These are phyloP conservation scores for Magallana gigas DNA, from an alignment of 1,140 invertebrate genomes.

Conservation along the genomic window DNA sequence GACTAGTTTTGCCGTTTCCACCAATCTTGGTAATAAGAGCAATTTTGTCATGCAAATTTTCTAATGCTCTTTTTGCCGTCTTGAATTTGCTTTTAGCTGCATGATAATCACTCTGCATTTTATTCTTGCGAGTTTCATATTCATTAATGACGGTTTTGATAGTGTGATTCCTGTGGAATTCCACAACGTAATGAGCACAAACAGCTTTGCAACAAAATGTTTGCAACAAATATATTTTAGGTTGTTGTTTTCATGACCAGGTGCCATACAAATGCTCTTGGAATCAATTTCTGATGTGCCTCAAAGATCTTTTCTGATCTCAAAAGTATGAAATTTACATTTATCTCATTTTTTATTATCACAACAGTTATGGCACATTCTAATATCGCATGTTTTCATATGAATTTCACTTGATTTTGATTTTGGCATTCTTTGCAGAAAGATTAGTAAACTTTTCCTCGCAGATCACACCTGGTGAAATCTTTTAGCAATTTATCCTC, in stretches of 20 bases:
- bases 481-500: not conserved
- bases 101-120: not conserved
- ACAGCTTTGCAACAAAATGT: not conserved
- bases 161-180: not conserved
- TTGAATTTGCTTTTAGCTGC: not conserved
- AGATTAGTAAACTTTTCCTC: not conserved
- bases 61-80: not conserved
- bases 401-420: not conserved
- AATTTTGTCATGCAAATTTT: not conserved
- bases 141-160: not conserved
- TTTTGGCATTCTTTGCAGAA: not conserved
- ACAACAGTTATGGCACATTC: not conserved
- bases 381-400: not conserved
- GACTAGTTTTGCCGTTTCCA: not conserved
- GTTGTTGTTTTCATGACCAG: not conserved
- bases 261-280: not conserved
- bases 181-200: not conserved
- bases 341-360: not conserved
- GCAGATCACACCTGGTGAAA: not conserved
- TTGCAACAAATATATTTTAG: not conserved
- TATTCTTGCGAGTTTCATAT: not conserved
- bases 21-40: not conserved
- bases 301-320: not conserved
- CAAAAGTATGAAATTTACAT: not conserved
- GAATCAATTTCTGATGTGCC: not conserved